Percentiles rank a stretch among this genome's conserved stretches.
Conservation (phyloP, 2,113 vertebrate species). For the Sinocyclocheilus grahami region DNA sequence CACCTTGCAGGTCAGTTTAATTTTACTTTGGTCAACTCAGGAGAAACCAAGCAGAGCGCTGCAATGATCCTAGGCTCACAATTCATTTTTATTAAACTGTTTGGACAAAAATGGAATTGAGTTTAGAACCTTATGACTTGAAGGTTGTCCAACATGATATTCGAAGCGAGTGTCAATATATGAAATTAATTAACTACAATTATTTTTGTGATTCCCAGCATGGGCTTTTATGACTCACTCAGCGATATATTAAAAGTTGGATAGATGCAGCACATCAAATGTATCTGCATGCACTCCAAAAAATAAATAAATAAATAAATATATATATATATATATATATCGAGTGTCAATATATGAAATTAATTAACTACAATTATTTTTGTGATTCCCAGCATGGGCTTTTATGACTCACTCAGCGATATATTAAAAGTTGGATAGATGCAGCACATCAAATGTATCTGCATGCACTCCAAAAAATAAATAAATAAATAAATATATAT, state of each 20-base stretch:
- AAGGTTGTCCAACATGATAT: neutral
- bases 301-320: too few relatives aligned
- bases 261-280: neutral
- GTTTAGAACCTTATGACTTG: conserved; percentile 4
- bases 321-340: too few relatives aligned
- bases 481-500: too few relatives aligned
- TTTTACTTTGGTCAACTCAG: conserved; percentile 24
- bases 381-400: neutral
- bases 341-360: neutral
- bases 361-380: neutral
- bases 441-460: neutral
- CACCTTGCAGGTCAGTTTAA: neutral
- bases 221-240: neutral
- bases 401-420: neutral
- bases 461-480: too few relatives aligned
- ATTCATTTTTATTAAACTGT: conserved; percentile 7
- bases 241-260: neutral
- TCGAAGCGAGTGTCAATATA: neutral
- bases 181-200: neutral
- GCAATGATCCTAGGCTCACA: neutral
- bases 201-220: neutral
- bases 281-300: too few relatives aligned
- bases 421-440: neutral
- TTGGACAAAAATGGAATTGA: conserved; percentile 17
- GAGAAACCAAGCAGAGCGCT: neutral